phyloP scores from a whole-genome alignment of 1,140 invertebrate species.

The Drosophila melanica region DNA sequence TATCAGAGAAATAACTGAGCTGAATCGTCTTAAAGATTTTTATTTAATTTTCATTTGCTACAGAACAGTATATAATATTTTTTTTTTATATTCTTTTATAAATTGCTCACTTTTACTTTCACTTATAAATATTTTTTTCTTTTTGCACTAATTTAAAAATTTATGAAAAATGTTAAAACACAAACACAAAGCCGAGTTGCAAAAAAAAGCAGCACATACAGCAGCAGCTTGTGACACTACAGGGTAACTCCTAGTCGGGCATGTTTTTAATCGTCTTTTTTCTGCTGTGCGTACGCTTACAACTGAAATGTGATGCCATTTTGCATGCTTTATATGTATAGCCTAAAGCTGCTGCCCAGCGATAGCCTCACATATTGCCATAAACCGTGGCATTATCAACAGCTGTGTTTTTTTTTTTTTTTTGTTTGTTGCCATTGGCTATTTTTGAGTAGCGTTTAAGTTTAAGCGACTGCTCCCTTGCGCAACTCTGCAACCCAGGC shows the following conservation, averaged over 20 bases:
- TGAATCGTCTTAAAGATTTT: too few species aligned
- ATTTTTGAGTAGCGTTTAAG: slow-evolving; percentile 60
- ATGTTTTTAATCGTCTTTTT: neutral
- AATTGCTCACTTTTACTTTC: too few species aligned
- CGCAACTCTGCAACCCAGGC: neutral
- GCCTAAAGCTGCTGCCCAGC: slow-evolving; percentile 15
- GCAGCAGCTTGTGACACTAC: too few species aligned
- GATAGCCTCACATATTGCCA: slow-evolving; percentile 1
- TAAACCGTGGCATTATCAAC: slow-evolving; percentile 23
- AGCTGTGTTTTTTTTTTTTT: slow-evolving; percentile 34
- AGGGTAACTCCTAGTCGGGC: neutral
- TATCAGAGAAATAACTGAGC: too few species aligned
- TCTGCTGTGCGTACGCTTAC: slow-evolving; percentile 5
- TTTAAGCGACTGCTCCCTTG: slow-evolving; percentile 48
- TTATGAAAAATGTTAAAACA: too few species aligned
- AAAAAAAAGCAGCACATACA: too few species aligned
- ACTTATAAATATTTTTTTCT: too few species aligned
- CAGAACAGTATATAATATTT: too few species aligned
- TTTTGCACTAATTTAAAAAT: too few species aligned
- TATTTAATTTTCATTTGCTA: too few species aligned
- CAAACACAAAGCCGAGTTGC: too few species aligned
- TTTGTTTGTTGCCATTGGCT: slow-evolving; percentile 40
- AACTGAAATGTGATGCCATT: slow-evolving; percentile 77
- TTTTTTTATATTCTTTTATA: too few species aligned
- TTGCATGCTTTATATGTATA: slow-evolving; percentile 53